A percentile compares a stretch with the other conserved stretches of the same genome.
These are phyloP conservation scores for Diabrotica virgifera DNA, from an alignment of 1,140 invertebrate genomes.

Conservation along the genomic window DNA sequence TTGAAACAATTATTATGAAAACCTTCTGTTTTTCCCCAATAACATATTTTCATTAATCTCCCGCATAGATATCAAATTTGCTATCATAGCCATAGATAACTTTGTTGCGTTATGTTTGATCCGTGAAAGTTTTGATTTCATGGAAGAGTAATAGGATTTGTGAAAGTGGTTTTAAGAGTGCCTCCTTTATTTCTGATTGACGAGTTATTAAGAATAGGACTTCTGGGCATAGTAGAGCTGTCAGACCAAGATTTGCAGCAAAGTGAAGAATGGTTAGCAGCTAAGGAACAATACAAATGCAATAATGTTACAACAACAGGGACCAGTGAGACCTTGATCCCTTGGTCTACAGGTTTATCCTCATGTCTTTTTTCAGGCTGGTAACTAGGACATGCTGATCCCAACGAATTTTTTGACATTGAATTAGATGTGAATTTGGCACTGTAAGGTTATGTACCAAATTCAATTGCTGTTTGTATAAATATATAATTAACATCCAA, in stretches of 20 bases:
- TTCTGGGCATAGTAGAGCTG: slow-evolving; percentile 48
- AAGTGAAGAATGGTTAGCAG: slow-evolving; percentile 30
- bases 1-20: too few species aligned
- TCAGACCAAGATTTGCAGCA: slow-evolving; percentile 38
- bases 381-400: slow-evolving; percentile 9
- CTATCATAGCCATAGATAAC: too few species aligned
- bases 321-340: slow-evolving; percentile 38
- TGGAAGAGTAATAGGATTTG: slow-evolving; percentile 61
- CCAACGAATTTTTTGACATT: background rate
- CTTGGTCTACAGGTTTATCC: slow-evolving; percentile 44
- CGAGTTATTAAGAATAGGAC: slow-evolving; percentile 72
- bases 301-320: slow-evolving; percentile 31
- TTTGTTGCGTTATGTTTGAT: too few species aligned
- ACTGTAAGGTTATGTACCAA: background rate
- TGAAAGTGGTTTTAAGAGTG: slow-evolving; percentile 78
- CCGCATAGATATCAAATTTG: too few species aligned
- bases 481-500: too few species aligned
- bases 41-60: too few species aligned
- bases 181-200: slow-evolving; percentile 88
- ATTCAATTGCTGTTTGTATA: too few species aligned
- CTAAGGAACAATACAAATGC: slow-evolving; percentile 22
- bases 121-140: too few species aligned
- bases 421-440: background rate
- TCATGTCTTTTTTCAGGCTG: slow-evolving; percentile 39
- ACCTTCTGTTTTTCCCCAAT: too few species aligned